Conservation (phyloP, 2,113 vertebrate species). For the Synodontis membranacea region DNA sequence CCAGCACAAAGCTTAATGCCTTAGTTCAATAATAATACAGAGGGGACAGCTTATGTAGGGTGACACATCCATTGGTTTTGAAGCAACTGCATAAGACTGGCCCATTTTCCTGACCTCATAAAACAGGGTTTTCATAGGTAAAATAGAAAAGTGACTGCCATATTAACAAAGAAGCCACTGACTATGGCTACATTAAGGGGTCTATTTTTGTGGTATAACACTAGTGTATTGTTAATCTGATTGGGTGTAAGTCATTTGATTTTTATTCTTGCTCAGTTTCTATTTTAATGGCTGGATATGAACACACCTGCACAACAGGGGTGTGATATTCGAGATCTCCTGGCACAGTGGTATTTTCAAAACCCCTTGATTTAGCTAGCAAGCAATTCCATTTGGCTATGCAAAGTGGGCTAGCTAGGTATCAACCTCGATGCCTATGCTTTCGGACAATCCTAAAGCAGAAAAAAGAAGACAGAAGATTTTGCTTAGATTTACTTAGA, state of each 20-base stretch:
- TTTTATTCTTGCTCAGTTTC: conserved; percentile 1
- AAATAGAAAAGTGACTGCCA: conserved; percentile 40
- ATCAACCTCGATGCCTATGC: not conserved
- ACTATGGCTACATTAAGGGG: not conserved
- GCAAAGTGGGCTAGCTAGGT: not conserved
- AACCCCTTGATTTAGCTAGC: not conserved
- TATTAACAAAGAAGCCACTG: conserved; percentile 34
- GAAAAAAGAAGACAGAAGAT: not conserved
- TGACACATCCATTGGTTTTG: conserved; percentile 62
- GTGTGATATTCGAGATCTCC: not conserved
- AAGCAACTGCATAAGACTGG: conserved; percentile 57
- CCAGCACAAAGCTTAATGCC: conserved; percentile 94
- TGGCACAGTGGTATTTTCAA: not conserved
- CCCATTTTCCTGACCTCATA: conserved; percentile 49
- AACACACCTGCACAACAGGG: conserved; percentile 21
- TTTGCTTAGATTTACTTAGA: not conserved
- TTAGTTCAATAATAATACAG: conserved; percentile 94
- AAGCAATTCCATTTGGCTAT: conserved; percentile 13
- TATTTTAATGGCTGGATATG: not conserved
- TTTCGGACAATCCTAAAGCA: not conserved
- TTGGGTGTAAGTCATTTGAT: not conserved
- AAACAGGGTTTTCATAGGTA: conserved; percentile 26
- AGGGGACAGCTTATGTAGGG: conserved; percentile 72
- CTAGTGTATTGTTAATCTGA: conserved; percentile 15
- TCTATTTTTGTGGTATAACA: not conserved